Conservation (phyloP, 2,888 invertebrate genomes). For the Stictocephala bisonia region DNA sequence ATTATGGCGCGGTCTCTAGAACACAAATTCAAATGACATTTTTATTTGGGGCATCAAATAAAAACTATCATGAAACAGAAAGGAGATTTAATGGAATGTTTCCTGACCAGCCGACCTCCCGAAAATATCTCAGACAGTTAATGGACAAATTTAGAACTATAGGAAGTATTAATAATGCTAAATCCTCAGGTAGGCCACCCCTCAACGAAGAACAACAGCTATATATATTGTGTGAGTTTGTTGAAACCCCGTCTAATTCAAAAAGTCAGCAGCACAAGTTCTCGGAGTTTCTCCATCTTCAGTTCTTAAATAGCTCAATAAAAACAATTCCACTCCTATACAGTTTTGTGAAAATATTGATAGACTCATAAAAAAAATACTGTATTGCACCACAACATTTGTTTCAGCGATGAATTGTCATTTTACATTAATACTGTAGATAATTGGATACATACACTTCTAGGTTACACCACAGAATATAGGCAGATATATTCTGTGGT, state of each 20-base stretch:
- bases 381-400: constrained; percentile 14
- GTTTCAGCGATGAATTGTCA: constrained; percentile 27
- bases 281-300: background rate
- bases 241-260: constrained; percentile 7
- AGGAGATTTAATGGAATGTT: too few species aligned
- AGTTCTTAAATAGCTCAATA: constrained; percentile 8
- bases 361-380: background rate
- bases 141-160: constrained; percentile 7
- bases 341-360: constrained; percentile 5
- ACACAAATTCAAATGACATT: too few species aligned
- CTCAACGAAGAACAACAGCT: background rate
- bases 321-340: constrained; percentile 13
- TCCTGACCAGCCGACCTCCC: too few species aligned
- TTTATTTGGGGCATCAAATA: too few species aligned
- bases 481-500: background rate
- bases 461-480: background rate
- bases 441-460: background rate
- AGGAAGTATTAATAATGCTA: constrained; percentile 3
- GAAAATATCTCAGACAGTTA: too few species aligned
- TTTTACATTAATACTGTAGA: constrained; percentile 22
- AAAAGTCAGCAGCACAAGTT: background rate
- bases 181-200: background rate
- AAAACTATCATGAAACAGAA: too few species aligned
- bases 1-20: too few species aligned
- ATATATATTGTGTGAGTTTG: constrained; percentile 6